phyloP scores from a whole-genome alignment of 2,888 invertebrate genomes.

The Limnephilus marmoratus region DNA sequence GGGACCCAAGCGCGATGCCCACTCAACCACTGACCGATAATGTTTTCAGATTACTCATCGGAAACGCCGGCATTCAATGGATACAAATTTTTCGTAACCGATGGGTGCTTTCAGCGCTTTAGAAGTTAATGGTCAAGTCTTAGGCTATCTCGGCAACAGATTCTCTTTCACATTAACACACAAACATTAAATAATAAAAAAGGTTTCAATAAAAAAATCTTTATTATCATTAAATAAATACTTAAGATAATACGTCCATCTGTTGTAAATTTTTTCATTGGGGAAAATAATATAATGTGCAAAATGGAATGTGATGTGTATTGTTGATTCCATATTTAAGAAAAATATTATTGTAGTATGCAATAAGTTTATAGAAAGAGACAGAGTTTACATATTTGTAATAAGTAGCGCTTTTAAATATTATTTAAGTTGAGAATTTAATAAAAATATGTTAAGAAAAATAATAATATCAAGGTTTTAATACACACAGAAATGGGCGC shows the following conservation, averaged over 20 bases:
- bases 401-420: not conserved
- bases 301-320: constrained; percentile 8
- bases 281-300: not conserved
- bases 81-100: no score
- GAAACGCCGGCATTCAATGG: no score
- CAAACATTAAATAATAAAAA: not conserved
- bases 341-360: not conserved
- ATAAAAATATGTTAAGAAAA: not conserved
- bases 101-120: no score
- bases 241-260: constrained; percentile 7
- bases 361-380: not conserved
- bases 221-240: constrained; percentile 31
- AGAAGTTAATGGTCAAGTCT: not conserved
- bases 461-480: not conserved
- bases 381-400: not conserved
- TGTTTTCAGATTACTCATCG: no score
- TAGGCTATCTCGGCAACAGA: not conserved
- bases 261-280: not conserved
- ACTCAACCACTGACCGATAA: no score
- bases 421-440: not conserved
- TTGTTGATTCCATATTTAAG: not conserved
- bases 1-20: no score
- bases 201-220: constrained; percentile 10
- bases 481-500: not conserved
- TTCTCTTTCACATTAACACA: not conserved